These are phyloP conservation scores for Plebejus argus DNA, from an alignment of 2,888 invertebrate genomes.

Conservation along the genomic window DNA sequence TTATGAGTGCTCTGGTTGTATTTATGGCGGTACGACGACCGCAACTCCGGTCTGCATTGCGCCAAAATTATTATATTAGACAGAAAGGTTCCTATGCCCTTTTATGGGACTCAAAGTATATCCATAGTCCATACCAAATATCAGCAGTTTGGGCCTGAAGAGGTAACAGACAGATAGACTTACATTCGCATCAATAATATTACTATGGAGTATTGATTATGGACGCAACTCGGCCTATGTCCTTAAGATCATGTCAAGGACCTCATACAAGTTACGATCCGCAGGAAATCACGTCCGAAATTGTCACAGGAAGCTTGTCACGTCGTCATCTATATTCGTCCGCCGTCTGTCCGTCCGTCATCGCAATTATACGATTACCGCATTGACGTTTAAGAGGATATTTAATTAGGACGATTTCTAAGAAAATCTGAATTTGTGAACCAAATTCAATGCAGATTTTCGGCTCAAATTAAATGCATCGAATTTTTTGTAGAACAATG, in stretches of 20 bases:
- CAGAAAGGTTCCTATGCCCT: too few species aligned
- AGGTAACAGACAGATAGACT: too few species aligned
- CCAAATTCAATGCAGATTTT: neutral
- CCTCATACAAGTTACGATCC: slow-evolving; percentile 12
- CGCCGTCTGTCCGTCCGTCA: slow-evolving; percentile 53
- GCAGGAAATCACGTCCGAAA: slow-evolving; percentile 69
- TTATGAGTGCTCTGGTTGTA: too few species aligned
- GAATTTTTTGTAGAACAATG: too few species aligned
- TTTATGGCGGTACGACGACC: too few species aligned
- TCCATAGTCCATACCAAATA: too few species aligned
- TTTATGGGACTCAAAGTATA: too few species aligned
- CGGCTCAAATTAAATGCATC: neutral
- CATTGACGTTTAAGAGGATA: neutral
- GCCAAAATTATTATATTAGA: too few species aligned
- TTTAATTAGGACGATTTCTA: neutral
- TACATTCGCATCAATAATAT: too few species aligned
- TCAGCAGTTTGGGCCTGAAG: too few species aligned
- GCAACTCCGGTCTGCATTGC: too few species aligned
- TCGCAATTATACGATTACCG: slow-evolving; percentile 35
- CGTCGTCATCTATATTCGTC: slow-evolving; percentile 61
- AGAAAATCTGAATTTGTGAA: neutral
- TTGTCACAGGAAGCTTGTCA: slow-evolving; percentile 62
- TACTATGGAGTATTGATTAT: too few species aligned
- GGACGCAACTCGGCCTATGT: neutral
- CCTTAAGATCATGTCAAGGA: slow-evolving; percentile 13